These are phyloP conservation scores for Diadumene lineata DNA, from an alignment of 92 coral and sea anemone genomes.

Conservation along the genomic window DNA sequence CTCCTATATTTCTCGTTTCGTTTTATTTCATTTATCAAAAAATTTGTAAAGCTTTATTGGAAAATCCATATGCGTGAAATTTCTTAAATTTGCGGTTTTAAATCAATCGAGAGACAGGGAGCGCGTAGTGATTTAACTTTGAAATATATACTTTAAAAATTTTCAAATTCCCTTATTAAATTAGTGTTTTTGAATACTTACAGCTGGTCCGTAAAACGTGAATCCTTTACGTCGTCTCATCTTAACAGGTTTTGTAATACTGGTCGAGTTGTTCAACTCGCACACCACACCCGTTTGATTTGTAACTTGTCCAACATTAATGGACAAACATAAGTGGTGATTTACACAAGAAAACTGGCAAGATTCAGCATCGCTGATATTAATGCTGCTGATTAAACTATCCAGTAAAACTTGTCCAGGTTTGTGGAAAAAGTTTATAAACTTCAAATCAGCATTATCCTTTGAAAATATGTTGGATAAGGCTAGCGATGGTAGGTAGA, in stretches of 20 bases:
- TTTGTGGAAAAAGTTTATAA: constrained; percentile 26
- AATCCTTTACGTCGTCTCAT: constrained; percentile 12
- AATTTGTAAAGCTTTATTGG: no score
- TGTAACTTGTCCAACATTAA: constrained; percentile 11
- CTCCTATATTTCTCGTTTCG: no score
- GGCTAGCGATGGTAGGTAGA: background rate
- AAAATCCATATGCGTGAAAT: no score
- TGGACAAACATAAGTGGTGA: constrained; percentile 13
- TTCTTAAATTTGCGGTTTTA: no score
- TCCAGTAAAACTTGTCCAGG: constrained; percentile 14
- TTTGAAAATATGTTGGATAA: background rate
- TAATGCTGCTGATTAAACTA: background rate
- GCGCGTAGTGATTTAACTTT: no score
- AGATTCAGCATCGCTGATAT: constrained; percentile 5
- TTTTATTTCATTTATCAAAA: no score
- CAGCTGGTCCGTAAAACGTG: constrained; percentile 17
- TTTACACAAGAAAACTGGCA: background rate
- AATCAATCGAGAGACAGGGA: no score
- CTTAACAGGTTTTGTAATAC: constrained; percentile 4
- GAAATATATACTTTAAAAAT: no score
- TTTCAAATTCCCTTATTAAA: no score
- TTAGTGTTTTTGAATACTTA: no score
- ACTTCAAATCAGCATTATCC: constrained; percentile 5
- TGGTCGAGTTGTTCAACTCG: constrained; percentile 25
- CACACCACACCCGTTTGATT: constrained; percentile 13